Conservation (phyloP, 2,797 vertebrate species). For the Limosa lapponica region DNA sequence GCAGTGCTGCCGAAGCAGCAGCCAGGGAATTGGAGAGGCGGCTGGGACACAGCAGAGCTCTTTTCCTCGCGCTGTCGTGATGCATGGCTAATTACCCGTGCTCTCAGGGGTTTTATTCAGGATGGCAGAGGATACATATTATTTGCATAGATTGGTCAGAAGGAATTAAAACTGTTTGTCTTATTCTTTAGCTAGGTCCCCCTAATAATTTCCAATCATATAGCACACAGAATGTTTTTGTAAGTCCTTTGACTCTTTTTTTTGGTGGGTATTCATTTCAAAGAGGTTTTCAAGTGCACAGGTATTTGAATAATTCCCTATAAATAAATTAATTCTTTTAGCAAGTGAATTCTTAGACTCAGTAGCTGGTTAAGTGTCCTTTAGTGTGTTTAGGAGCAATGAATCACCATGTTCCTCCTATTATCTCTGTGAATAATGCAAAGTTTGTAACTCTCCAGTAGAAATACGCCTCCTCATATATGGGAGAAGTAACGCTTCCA, state of each 20-base stretch:
- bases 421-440: constrained; percentile 1
- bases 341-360: background rate
- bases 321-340: background rate
- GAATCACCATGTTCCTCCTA: background rate
- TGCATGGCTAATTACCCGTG: background rate
- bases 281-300: background rate
- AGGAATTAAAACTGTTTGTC: constrained; percentile 52
- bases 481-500: background rate
- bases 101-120: background rate
- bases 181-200: background rate
- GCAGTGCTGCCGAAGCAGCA: background rate
- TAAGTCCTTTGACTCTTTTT: background rate
- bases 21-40: background rate
- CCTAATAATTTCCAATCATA: background rate
- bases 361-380: background rate
- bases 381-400: background rate
- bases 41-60: background rate
- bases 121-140: background rate
- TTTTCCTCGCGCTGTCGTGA: background rate
- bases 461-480: background rate
- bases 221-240: background rate
- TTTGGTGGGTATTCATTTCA: background rate
- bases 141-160: constrained; percentile 52
- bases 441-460: background rate
- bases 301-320: background rate